Evolutionary conservation across 2,797 vertebrate genomes (phyloP).

Genomic region (Iguana delicatissima): DNA sequence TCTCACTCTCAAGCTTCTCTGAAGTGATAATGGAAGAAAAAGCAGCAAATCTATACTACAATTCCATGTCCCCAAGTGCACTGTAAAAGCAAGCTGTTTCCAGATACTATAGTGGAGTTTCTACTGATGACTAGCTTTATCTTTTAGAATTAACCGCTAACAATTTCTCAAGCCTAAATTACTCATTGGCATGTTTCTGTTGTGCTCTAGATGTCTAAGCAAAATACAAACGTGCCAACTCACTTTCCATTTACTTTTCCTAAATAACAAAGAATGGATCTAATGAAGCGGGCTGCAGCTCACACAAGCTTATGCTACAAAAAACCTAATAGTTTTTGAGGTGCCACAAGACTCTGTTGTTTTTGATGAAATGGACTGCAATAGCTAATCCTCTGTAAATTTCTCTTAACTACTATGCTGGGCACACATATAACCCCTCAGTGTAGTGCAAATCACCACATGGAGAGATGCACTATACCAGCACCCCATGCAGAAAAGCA

Average conservation of each 20-base stretch:
- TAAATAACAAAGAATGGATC: background rate
- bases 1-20: conserved; percentile 98
- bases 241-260: conserved; percentile 26
- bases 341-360: too few species aligned
- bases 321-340: too few species aligned
- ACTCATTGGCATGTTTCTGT: background rate
- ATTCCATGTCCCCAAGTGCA: conserved; percentile 25
- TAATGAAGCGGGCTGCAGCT: too few species aligned
- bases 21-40: conserved; percentile 60
- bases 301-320: too few species aligned
- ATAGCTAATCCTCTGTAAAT: too few species aligned
- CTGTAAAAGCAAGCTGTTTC: conserved; percentile 29
- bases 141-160: conserved; percentile 18
- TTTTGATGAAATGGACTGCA: too few species aligned
- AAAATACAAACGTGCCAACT: conserved; percentile 7
- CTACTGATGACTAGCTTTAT: conserved; percentile 16
- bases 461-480: background rate
- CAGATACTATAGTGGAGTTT: conserved; percentile 1
- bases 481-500: background rate
- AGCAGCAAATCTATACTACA: conserved; percentile 24
- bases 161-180: background rate
- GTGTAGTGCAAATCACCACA: too few species aligned
- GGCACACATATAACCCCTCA: too few species aligned
- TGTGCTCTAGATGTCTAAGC: background rate
- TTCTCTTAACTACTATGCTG: too few species aligned